phyloP scores from a whole-genome alignment of 2,888 invertebrate genomes.

The Drosophila borealis region DNA sequence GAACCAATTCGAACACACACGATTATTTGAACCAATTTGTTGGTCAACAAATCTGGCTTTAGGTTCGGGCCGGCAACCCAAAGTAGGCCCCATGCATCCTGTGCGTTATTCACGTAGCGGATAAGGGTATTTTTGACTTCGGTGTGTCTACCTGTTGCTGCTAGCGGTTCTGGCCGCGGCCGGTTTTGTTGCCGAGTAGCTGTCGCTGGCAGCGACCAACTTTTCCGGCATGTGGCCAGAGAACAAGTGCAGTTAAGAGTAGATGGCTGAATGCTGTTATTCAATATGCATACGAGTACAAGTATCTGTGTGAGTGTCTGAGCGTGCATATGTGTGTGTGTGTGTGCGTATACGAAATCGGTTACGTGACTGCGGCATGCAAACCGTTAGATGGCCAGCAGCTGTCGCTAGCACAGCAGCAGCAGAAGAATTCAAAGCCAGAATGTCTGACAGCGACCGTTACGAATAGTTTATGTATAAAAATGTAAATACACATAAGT shows the following conservation, averaged over 20 bases:
- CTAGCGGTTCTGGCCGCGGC: constrained; percentile 12
- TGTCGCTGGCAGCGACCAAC: constrained; percentile 41
- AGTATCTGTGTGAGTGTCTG: constrained; percentile 26
- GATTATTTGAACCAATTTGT: too few species aligned
- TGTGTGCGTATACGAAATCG: constrained; percentile 57
- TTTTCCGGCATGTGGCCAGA: constrained; percentile 56
- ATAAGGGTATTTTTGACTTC: constrained; percentile 18
- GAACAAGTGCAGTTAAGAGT: constrained; percentile 72
- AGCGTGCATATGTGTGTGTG: constrained; percentile 13
- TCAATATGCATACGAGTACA: constrained; percentile 70
- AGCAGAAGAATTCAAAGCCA: constrained; percentile 39
- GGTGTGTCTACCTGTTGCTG: background rate
- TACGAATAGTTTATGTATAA: constrained; percentile 37
- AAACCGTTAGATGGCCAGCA: constrained; percentile 73
- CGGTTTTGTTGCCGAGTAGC: constrained; percentile 29
- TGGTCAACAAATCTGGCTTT: too few species aligned
- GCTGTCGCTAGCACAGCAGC: constrained; percentile 57
- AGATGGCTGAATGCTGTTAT: constrained; percentile 63
- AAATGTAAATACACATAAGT: constrained; percentile 10
- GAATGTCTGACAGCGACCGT: constrained; percentile 46
- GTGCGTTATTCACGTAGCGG: too few species aligned
- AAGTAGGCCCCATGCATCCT: too few species aligned
- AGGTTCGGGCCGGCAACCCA: too few species aligned
- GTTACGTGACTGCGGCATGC: constrained; percentile 70
- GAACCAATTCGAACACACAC: too few species aligned